Conservation (phyloP, 1,140 invertebrate species). For the Heterodera carotae region DNA sequence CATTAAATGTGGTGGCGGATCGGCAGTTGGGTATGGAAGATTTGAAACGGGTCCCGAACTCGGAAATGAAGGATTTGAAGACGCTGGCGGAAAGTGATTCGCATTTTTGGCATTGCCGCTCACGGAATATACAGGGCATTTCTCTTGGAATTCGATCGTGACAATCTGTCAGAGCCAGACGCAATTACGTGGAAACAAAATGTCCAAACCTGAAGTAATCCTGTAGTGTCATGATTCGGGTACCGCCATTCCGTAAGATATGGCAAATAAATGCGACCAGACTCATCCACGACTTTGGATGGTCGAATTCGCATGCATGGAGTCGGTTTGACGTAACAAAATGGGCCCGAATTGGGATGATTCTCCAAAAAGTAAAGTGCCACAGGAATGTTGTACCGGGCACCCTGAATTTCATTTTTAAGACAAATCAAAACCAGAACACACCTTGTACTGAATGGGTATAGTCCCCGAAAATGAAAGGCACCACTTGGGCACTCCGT, state of each 20-base stretch:
- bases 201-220: constrained; percentile 58
- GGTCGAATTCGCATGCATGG: constrained; percentile 89
- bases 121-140: constrained; percentile 83
- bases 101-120: constrained; percentile 50
- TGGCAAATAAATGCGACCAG: constrained; percentile 92
- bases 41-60: constrained; percentile 11
- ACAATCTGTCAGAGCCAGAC: constrained; percentile 73
- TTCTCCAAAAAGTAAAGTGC: constrained; percentile 94
- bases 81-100: constrained; percentile 66
- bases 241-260: constrained; percentile 93
- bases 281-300: constrained; percentile 90
- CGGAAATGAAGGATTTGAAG: constrained; percentile 51
- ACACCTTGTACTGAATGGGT: constrained; percentile 60
- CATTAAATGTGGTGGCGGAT: constrained; percentile 31
- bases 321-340: constrained; percentile 95
- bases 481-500: constrained; percentile 36
- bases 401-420: constrained; percentile 69
- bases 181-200: constrained; percentile 1
- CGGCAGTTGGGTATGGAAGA: constrained; percentile 46
- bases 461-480: constrained; percentile 55
- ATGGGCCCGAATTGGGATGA: constrained; percentile 93
- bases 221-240: constrained; percentile 70
- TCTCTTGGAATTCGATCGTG: constrained; percentile 87
- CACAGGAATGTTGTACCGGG: constrained; percentile 91
- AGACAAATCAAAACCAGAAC: constrained; percentile 38